Percentiles rank a stretch among this genome's conserved stretches.
These are phyloP conservation scores for Nasua narica DNA, from an alignment of 2,797 vertebrate species.

Conservation along the genomic window DNA sequence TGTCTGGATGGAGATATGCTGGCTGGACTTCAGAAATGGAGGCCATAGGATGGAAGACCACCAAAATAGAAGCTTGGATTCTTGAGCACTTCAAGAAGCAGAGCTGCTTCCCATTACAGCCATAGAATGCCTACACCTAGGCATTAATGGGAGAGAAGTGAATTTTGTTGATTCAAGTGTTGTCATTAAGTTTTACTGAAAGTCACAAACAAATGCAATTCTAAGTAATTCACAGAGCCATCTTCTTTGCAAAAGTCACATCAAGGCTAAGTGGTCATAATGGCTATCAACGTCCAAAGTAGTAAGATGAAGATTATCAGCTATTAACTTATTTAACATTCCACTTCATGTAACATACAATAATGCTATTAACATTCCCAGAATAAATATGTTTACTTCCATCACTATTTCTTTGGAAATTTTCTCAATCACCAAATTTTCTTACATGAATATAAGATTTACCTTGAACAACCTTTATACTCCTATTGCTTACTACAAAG, in stretches of 20 bases:
- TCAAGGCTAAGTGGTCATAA: background rate
- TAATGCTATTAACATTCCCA: background rate
- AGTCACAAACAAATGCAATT: background rate
- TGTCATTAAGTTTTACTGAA: background rate
- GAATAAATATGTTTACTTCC: background rate
- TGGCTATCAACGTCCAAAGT: background rate
- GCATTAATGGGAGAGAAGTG: background rate
- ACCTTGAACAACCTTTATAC: background rate
- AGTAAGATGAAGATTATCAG: background rate
- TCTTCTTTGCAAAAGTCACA: background rate
- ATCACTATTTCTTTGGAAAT: background rate
- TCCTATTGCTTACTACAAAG: background rate
- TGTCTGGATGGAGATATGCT: background rate
- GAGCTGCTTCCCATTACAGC: background rate
- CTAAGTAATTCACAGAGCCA: background rate
- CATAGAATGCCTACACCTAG: background rate
- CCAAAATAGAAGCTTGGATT: background rate
- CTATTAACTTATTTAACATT: background rate
- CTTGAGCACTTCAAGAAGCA: background rate
- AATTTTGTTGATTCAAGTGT: background rate
- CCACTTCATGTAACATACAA: background rate
- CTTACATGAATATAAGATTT: background rate
- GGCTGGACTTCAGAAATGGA: background rate
- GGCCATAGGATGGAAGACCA: background rate
- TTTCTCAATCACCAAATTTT: background rate